Percentiles rank a stretch among this genome's conserved stretches.
phyloP scores from a whole-genome alignment of 2,797 vertebrate species.

The Eleutherodactylus coqui region DNA sequence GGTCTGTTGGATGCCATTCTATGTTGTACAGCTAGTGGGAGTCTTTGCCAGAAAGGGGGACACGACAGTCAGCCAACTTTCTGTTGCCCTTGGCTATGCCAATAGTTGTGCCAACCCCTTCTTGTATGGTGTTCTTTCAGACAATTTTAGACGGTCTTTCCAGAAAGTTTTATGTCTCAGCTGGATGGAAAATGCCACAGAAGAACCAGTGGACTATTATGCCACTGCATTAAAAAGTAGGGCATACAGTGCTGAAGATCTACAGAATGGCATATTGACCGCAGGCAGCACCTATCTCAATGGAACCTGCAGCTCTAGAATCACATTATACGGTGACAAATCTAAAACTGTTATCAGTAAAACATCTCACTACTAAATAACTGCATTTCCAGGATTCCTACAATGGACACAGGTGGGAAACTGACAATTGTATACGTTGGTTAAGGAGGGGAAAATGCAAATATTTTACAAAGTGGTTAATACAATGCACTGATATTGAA shows the following conservation, averaged over 20 bases:
- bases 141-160: slow-evolving; percentile 91
- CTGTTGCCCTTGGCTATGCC: slow-evolving; percentile 87
- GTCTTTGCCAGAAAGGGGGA: slow-evolving; percentile 87
- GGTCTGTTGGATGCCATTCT: slow-evolving; percentile 94
- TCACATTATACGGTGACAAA: slow-evolving; percentile 58
- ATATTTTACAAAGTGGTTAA: neutral
- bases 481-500: slow-evolving; percentile 8
- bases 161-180: slow-evolving; percentile 89
- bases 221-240: slow-evolving; percentile 90
- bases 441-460: neutral
- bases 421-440: neutral
- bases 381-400: neutral
- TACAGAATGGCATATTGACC: slow-evolving; percentile 81
- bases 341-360: neutral
- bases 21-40: slow-evolving; percentile 87
- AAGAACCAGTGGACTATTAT: slow-evolving; percentile 90
- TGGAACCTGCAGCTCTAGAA: slow-evolving; percentile 87
- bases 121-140: slow-evolving; percentile 88
- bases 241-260: slow-evolving; percentile 86
- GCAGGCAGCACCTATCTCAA: slow-evolving; percentile 83
- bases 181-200: slow-evolving; percentile 88
- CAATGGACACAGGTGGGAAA: neutral
- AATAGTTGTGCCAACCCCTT: slow-evolving; percentile 92
- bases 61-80: slow-evolving; percentile 88
- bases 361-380: neutral